These are phyloP conservation scores for Tapirus indicus DNA, from an alignment of 2,797 vertebrate genomes.

Conservation along the genomic window DNA sequence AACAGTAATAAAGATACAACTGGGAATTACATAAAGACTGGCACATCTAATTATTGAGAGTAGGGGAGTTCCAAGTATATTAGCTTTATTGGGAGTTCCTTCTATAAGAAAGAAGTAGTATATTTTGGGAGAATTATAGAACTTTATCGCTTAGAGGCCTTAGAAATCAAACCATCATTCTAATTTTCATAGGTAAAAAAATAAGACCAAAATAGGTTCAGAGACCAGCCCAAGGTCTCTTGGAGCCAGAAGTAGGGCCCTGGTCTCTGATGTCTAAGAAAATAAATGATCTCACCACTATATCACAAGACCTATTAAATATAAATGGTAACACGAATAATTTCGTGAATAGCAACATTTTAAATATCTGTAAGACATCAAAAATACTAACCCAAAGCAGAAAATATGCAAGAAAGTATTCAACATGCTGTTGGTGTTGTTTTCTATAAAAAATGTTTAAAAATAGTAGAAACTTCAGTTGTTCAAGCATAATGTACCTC, in stretches of 20 bases:
- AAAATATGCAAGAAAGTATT: conserved; percentile 53
- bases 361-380: conserved; percentile 18
- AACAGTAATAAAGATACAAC: not conserved
- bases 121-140: conserved; percentile 4
- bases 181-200: conserved; percentile 40
- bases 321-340: conserved; percentile 10
- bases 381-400: conserved; percentile 40
- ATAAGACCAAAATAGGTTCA: not conserved
- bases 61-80: not conserved
- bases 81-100: not conserved
- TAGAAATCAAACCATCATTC: not conserved
- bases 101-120: not conserved
- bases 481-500: conserved; percentile 86
- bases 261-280: conserved; percentile 19
- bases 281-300: not conserved
- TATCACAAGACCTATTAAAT: conserved; percentile 8
- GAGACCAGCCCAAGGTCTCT: not conserved
- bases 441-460: conserved; percentile 52
- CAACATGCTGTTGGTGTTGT: not conserved
- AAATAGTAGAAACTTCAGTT: conserved; percentile 78
- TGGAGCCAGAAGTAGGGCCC: not conserved
- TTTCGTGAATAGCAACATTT: not conserved
- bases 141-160: not conserved
- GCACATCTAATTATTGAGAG: not conserved
- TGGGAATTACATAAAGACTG: not conserved